phyloP scores from a whole-genome alignment of 2,888 invertebrate genomes.

The Hoplodrina blanda region DNA sequence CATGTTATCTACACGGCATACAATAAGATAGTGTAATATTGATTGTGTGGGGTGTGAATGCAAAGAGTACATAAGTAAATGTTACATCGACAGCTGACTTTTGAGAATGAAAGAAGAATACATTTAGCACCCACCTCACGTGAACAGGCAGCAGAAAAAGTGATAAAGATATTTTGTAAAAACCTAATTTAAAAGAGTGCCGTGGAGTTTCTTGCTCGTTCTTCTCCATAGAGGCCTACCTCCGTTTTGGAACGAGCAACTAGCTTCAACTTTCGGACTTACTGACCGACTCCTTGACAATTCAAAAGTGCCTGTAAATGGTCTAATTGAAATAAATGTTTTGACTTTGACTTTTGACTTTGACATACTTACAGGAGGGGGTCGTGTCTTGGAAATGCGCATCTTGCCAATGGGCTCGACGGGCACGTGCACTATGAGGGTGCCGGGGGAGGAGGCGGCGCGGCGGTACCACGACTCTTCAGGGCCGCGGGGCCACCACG shows the following conservation, averaged over 20 bases:
- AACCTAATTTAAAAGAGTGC: too few relatives aligned
- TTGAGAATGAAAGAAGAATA: too few relatives aligned
- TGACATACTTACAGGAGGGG: constrained; percentile 75
- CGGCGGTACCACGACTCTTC: constrained; percentile 82
- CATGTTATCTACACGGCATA: constrained; percentile 1
- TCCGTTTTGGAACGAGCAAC: too few relatives aligned
- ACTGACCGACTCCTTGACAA: too few relatives aligned
- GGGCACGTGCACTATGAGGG: constrained; percentile 81
- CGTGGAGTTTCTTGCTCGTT: too few relatives aligned
- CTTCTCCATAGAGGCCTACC: too few relatives aligned
- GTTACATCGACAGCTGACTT: neutral
- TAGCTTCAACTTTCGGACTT: too few relatives aligned
- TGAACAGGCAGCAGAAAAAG: too few relatives aligned
- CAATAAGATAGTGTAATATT: neutral
- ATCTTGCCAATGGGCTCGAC: constrained; percentile 75
- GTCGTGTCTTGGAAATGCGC: constrained; percentile 73
- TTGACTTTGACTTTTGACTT: too few relatives aligned
- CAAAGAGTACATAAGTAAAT: too few relatives aligned
- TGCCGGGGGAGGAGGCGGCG: constrained; percentile 75
- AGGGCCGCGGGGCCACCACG: constrained; percentile 80
- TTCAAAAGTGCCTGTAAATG: too few relatives aligned
- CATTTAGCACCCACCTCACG: neutral
- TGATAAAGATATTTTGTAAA: neutral
- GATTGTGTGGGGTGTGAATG: neutral
- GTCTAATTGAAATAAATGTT: too few relatives aligned